These are phyloP conservation scores for Sphaeramia orbicularis DNA, from an alignment of 2,797 vertebrate genomes.

Conservation along the genomic window DNA sequence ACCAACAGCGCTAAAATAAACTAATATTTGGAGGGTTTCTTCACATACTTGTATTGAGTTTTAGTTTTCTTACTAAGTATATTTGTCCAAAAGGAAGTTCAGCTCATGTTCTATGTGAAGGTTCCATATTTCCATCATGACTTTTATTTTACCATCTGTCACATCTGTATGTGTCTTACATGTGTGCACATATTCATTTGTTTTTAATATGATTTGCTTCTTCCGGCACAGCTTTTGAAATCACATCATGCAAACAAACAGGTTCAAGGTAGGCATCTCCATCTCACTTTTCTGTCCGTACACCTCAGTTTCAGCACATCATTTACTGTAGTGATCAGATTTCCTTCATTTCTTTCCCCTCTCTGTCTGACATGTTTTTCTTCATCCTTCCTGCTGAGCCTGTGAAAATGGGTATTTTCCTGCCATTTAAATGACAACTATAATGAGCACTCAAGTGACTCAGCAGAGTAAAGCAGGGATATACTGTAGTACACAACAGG, in stretches of 20 bases:
- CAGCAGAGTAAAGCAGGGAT: constrained; percentile 22
- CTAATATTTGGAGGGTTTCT: background rate
- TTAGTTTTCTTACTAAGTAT: too few relatives aligned
- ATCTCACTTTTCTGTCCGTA: constrained; percentile 57
- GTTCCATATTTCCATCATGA: constrained; percentile 20
- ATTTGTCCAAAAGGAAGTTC: background rate
- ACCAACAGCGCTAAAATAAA: constrained; percentile 12
- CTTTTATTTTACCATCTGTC: constrained; percentile 56
- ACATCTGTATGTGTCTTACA: constrained; percentile 62
- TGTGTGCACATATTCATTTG: constrained; percentile 65
- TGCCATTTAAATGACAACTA: constrained; percentile 9
- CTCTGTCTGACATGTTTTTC: background rate
- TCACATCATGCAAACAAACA: constrained; percentile 98
- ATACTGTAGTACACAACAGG: background rate
- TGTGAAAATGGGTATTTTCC: constrained; percentile 13
- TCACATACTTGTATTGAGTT: too few relatives aligned
- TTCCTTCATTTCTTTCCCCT: background rate
- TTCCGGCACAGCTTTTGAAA: constrained; percentile 99
- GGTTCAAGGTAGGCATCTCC: constrained; percentile 94
- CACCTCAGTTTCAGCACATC: background rate
- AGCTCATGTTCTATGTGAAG: background rate
- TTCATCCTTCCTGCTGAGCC: background rate
- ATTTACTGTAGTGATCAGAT: background rate
- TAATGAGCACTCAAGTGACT: constrained; percentile 23
- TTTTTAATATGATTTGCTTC: constrained; percentile 84